Conservation (phyloP, 2,888 invertebrate genomes). For the Lasioglossum marginatum region DNA sequence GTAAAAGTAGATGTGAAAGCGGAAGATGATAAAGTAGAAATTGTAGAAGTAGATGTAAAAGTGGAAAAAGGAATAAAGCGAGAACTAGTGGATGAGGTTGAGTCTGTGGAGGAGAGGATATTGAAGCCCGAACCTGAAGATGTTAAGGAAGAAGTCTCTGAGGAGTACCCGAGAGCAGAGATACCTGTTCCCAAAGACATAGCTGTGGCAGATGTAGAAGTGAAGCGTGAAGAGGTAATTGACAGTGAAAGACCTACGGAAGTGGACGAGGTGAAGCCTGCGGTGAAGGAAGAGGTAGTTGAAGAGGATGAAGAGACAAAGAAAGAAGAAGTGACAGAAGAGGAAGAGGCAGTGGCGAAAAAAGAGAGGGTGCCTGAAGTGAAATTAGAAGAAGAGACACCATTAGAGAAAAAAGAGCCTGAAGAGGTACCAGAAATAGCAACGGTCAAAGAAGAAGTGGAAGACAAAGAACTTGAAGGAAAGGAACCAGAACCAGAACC, state of each 20-base stretch:
- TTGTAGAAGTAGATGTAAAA: neutral
- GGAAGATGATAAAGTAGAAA: neutral
- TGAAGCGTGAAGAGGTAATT: no score
- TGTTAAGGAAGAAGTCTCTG: no score
- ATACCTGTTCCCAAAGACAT: neutral
- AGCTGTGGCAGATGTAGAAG: no score
- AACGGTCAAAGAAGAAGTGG: neutral
- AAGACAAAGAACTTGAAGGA: neutral
- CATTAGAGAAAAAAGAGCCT: neutral
- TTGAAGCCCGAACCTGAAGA: neutral
- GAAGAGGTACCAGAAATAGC: neutral
- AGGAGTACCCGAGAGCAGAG: no score
- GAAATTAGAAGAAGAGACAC: neutral
- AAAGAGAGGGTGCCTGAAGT: conserved; percentile 5
- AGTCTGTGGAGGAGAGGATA: neutral
- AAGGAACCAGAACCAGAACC: neutral
- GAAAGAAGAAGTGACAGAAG: neutral
- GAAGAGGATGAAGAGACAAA: neutral
- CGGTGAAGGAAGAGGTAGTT: neutral
- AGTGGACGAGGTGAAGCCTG: neutral
- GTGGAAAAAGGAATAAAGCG: neutral
- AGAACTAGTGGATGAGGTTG: neutral
- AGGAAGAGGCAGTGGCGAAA: neutral
- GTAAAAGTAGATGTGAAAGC: neutral
- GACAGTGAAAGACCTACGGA: neutral